Base-by-base conservation (phyloP, 2,113 vertebrate species). In the Colossoma macropomum region DNA sequence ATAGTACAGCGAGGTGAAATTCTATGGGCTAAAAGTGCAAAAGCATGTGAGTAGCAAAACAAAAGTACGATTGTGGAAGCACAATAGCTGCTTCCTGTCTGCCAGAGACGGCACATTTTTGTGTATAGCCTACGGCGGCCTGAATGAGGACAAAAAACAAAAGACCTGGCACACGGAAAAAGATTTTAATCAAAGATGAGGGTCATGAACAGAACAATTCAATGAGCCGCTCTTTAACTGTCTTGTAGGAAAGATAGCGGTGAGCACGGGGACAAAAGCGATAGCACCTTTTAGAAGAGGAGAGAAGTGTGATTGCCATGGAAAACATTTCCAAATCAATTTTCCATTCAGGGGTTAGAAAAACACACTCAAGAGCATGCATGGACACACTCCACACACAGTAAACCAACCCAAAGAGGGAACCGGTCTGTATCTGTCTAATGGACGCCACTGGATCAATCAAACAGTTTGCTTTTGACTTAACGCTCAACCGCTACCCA, bases 321-420 rank as follows among this genome's bases (percentile, higher is more conserved):
- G 50, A 80, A 65, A 73, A 71, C 48, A 32, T 62, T 27, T 27
- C 38, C 25, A 27, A 81, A 85, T 76, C 28, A 63, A 81, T 85
- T 70, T 80, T 52, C 83, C 65, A 85, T 77, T 76, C 34, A 50
- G 11, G 16, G 30, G 34, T n/a, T 30, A 41, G 38, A 73, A 30
- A 69, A 59, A 79, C 52, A 68, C 17, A 41, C 62, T 30, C 62
- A 50, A 16, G 25, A n/a, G 60, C 25, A 50, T 17, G 38, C 38
- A 81, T 19, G 56, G 56, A 82, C 30, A 68, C 45, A 75, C 13
- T 48, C 32, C 71, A 48, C 34, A 77, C 32, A 48, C 38, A 77
- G 13, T 19, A n/a, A 27, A 45, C 68, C 3, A 79, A 62, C 9
- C 59, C 59, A n/a, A 13, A 27, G 13, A 4, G 7, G 59, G 59